Evolutionary conservation across 2,113 vertebrate genomes (phyloP).

Genomic region (Oncorhynchus kisutch): DNA sequence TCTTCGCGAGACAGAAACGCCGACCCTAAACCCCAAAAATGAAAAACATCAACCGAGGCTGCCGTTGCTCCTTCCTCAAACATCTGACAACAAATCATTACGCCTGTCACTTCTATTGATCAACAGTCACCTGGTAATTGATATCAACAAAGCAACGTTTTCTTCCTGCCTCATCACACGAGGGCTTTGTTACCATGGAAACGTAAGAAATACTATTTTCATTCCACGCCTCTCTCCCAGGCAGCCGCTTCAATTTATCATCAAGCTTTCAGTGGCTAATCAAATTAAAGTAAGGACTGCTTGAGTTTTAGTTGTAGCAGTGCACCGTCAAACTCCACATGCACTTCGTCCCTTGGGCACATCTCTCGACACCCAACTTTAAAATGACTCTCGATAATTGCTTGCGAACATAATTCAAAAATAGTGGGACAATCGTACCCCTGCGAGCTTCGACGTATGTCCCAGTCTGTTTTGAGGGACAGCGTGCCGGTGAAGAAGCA

Average conservation of each 20-base stretch:
- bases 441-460: neutral
- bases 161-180: neutral
- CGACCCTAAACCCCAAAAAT: slow-evolving; percentile 27
- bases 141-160: slow-evolving; percentile 77
- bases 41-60: slow-evolving; percentile 59
- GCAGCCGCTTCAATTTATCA: slow-evolving; percentile 66
- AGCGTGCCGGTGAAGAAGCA: slow-evolving; percentile 9
- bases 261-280: slow-evolving; percentile 44
- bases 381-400: slow-evolving; percentile 20
- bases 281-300: slow-evolving; percentile 60
- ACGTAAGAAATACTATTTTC: slow-evolving; percentile 48
- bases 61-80: slow-evolving; percentile 70
- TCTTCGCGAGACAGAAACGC: slow-evolving; percentile 48
- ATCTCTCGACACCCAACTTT: slow-evolving; percentile 12
- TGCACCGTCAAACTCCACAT: neutral
- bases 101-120: slow-evolving; percentile 87
- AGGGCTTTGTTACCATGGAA: slow-evolving; percentile 33
- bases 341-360: slow-evolving; percentile 15
- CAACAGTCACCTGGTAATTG: slow-evolving; percentile 95
- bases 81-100: slow-evolving; percentile 94
- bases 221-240: slow-evolving; percentile 49
- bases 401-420: slow-evolving; percentile 17
- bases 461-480: slow-evolving; percentile 35
- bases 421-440: slow-evolving; percentile 27
- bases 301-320: too few species aligned